Base-by-base conservation (phyloP, 2,113 vertebrate genomes). In the Plectropomus leopardus region DNA sequence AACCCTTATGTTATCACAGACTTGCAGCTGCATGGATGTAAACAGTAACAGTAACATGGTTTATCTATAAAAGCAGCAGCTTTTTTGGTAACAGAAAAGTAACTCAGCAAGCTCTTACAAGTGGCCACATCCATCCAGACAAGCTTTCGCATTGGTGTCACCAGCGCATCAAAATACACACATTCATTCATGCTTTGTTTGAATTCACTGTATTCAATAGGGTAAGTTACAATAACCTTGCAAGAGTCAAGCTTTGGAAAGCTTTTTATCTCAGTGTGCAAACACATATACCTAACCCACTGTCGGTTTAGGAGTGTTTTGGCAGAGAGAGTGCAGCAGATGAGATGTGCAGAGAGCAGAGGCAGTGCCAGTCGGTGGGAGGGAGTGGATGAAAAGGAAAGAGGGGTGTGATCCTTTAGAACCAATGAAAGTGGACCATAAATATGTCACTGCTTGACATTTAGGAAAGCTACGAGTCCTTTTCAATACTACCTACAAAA, bases 341-440 rank as follows among this genome's bases (percentile, higher is more conserved):
- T 58, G 30, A 26, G 14, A 57, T 24, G 50, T 80, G 53, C 47
- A 48, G 51, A 72, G 54, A 58, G 45, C 19, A 4, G 26, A 66
- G 42, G 67, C 34, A 47, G 21, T 58, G 58, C 13, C 60, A 3
- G 15, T 47, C 64, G 32, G 24, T 21, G 14, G 21, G 36, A 57
- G 65, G 53, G 67, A 51, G 30, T 28, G 32, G 64, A 23, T 63
- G 69, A 59, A 50, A 30, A 40, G 50, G 34, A 60, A 70, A 75
- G 15, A 40, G 71, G 81, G 86, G 82, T 72, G 88, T 90, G 85
- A 67, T 26, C 47, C 54, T 26, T 34, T 8, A 21, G 13, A 69
- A 67, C 85, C 89, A 91, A 90, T 90, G 44, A 84, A 30, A 70
- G 1, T 1, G 34, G 5, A 55, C 26, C 19, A 57, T 44, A 10